Conservation (phyloP, 2,888 invertebrate species). For the Stenichneumon culpator region DNA sequence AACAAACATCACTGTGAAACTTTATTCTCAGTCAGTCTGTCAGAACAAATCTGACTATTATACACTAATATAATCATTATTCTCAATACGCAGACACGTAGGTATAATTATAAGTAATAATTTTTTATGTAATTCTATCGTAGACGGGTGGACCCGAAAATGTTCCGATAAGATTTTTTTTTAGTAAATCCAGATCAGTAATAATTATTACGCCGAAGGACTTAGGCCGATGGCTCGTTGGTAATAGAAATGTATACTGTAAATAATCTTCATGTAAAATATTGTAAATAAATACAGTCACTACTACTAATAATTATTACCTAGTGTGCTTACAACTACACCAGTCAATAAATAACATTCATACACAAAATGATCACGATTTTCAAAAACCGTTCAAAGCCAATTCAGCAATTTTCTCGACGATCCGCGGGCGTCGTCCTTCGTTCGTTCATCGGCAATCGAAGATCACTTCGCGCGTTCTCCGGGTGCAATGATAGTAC, state of each 20-base stretch:
- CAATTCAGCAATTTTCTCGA: neutral
- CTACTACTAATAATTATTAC: neutral
- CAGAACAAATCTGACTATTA: neutral
- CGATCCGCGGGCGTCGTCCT: neutral
- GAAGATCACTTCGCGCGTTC: slow-evolving; percentile 48
- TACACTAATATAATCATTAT: neutral
- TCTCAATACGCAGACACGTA: neutral
- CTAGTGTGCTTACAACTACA: neutral
- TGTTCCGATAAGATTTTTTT: neutral
- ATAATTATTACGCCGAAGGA: too few species aligned
- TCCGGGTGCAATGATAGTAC: slow-evolving; percentile 48
- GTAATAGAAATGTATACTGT: too few species aligned
- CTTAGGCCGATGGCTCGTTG: too few species aligned
- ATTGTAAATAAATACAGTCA: too few species aligned
- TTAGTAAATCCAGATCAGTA: neutral
- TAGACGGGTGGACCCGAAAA: neutral
- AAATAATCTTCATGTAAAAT: too few species aligned
- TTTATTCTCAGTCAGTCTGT: neutral
- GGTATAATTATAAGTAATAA: too few species aligned
- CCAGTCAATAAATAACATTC: slow-evolving; percentile 3
- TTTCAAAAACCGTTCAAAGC: neutral
- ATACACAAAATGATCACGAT: neutral
- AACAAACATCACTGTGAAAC: neutral
- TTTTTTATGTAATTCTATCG: neutral
- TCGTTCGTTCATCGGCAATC: slow-evolving; percentile 21